phyloP scores from a whole-genome alignment of 2,797 vertebrate genomes.

The Podarcis siculus region DNA sequence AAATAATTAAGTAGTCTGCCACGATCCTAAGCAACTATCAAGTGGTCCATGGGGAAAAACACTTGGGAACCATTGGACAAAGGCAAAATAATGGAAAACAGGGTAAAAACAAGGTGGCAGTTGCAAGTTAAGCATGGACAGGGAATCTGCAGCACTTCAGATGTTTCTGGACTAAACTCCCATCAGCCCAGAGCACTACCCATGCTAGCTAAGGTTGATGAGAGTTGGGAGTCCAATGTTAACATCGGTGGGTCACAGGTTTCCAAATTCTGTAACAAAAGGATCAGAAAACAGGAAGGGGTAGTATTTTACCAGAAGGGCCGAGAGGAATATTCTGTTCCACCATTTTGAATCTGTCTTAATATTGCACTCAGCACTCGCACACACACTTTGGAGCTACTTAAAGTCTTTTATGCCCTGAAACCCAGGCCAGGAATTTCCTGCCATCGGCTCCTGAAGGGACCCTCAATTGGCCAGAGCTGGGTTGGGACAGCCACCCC shows the following conservation, averaged over 20 bases:
- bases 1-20: too few relatives aligned
- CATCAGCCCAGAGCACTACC: background rate
- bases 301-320: background rate
- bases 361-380: background rate
- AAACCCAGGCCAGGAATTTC: background rate
- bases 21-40: too few relatives aligned
- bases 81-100: too few relatives aligned
- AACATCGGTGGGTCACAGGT: background rate
- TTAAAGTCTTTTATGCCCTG: background rate
- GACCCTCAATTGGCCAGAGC: background rate
- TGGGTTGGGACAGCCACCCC: background rate
- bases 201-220: background rate
- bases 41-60: too few relatives aligned
- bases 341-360: background rate
- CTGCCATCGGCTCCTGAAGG: background rate
- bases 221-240: background rate
- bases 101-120: too few relatives aligned
- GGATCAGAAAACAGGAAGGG: background rate
- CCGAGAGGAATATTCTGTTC: background rate
- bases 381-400: background rate
- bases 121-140: background rate
- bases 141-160: background rate
- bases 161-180: background rate
- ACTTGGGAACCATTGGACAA: too few relatives aligned
- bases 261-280: background rate